Percentiles rank a stretch among this genome's conserved stretches.
phyloP scores from a whole-genome alignment of 2,113 vertebrate genomes.

The Podilymbus podiceps region DNA sequence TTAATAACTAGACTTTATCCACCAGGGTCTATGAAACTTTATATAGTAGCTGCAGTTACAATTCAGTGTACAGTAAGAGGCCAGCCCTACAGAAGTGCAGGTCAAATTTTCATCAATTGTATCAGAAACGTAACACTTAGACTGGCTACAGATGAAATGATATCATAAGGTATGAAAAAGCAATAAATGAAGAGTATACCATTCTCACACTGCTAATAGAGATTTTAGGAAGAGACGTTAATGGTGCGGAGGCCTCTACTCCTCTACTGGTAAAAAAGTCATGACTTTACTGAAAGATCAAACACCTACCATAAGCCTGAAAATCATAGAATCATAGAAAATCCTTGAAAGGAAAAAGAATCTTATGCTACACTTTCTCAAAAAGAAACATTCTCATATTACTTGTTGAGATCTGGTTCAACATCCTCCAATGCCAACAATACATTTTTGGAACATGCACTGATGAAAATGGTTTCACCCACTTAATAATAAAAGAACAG shows the following conservation, averaged over 20 bases:
- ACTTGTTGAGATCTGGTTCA: background rate
- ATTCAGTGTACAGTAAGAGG: background rate
- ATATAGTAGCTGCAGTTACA: background rate
- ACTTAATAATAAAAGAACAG: background rate
- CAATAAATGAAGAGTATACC: background rate
- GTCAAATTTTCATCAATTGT: background rate
- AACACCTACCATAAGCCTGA: background rate
- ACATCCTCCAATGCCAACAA: background rate
- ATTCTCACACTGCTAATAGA: background rate
- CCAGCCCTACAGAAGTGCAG: background rate
- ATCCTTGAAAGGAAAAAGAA: background rate
- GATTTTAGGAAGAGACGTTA: background rate
- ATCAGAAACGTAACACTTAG: background rate
- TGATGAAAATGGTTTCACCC: background rate
- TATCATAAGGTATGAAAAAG: background rate
- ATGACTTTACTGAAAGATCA: background rate
- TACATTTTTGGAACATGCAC: background rate
- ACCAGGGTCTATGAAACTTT: constrained; percentile 41
- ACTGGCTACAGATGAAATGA: background rate
- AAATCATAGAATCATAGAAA: too few relatives aligned
- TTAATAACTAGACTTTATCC: constrained; percentile 36
- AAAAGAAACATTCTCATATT: background rate
- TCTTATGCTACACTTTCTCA: background rate
- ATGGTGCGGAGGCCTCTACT: background rate
- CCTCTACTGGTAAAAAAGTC: background rate